Conservation (phyloP, 2,888 invertebrate species). For the Laothoe populi region DNA sequence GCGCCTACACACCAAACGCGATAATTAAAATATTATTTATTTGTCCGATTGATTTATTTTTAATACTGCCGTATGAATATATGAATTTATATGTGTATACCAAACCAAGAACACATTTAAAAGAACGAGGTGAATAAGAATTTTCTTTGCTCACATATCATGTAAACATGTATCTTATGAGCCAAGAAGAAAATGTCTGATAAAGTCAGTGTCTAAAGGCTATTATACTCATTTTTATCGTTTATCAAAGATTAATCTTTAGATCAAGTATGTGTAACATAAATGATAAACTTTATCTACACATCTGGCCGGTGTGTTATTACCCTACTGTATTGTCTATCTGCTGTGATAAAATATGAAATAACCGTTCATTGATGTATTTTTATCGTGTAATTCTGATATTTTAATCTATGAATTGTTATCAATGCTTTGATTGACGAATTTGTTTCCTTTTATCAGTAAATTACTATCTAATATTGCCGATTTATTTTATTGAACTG, state of each 20-base stretch:
- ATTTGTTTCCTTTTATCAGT: conserved; percentile 62
- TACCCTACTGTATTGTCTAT: conserved; percentile 54
- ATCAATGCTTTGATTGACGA: conserved; percentile 64
- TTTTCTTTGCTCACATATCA: not conserved
- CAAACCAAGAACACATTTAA: not conserved
- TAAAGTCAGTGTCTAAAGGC: conserved; percentile 56
- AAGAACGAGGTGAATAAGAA: not conserved
- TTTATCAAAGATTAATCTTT: conserved; percentile 69
- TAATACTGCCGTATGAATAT: conserved; percentile 4
- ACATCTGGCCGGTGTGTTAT: conserved; percentile 65
- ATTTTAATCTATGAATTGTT: conserved; percentile 45
- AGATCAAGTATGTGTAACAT: conserved; percentile 62
- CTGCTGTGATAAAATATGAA: conserved; percentile 56
- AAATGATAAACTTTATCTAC: conserved; percentile 70
- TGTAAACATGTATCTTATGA: not conserved
- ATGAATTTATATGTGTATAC: not conserved
- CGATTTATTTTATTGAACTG: conserved; percentile 54
- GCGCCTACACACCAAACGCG: conserved; percentile 69
- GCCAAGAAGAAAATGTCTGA: conserved; percentile 30
- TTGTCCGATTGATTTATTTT: conserved; percentile 36
- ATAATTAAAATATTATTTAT: conserved; percentile 61
- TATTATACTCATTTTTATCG: conserved; percentile 75
- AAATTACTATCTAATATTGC: conserved; percentile 65
- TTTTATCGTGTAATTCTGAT: conserved; percentile 56
- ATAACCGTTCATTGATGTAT: conserved; percentile 60